Evolutionary conservation across 2,797 vertebrate species (phyloP).

Genomic region (Argya squamiceps): DNA sequence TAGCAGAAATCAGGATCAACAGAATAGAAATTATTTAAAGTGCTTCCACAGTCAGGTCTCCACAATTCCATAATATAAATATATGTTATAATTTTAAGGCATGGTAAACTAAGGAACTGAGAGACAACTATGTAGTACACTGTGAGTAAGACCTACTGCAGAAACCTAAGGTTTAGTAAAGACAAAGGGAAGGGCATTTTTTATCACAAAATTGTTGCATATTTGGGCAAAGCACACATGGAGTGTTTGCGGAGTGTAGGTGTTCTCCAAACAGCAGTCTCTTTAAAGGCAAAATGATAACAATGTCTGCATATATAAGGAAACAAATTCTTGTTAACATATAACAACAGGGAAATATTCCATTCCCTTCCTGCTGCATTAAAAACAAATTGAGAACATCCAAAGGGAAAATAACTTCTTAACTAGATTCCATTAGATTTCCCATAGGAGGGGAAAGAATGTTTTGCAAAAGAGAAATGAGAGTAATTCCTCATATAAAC

Average conservation of each 20-base stretch:
- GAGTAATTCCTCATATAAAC: not conserved
- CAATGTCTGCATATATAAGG: not conserved
- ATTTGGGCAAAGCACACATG: not conserved
- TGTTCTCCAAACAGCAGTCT: not conserved
- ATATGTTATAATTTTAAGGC: not conserved
- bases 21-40: not conserved
- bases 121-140: not conserved
- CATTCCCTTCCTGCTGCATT: not conserved
- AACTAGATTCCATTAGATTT: not conserved
- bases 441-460: not conserved
- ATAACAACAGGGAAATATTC: not conserved
- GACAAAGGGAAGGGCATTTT: not conserved
- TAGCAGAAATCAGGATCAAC: not conserved
- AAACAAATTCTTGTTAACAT: not conserved
- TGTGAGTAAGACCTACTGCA: not conserved
- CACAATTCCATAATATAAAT: not conserved
- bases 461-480: not conserved
- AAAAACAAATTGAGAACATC: not conserved
- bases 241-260: not conserved
- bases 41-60: not conserved
- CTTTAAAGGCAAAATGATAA: not conserved
- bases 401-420: not conserved
- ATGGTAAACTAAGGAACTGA: not conserved
- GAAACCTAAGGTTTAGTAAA: not conserved
- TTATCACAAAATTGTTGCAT: not conserved